Base-by-base conservation (phyloP, 1,140 invertebrate genomes). In the Harpegnathos saltator region DNA sequence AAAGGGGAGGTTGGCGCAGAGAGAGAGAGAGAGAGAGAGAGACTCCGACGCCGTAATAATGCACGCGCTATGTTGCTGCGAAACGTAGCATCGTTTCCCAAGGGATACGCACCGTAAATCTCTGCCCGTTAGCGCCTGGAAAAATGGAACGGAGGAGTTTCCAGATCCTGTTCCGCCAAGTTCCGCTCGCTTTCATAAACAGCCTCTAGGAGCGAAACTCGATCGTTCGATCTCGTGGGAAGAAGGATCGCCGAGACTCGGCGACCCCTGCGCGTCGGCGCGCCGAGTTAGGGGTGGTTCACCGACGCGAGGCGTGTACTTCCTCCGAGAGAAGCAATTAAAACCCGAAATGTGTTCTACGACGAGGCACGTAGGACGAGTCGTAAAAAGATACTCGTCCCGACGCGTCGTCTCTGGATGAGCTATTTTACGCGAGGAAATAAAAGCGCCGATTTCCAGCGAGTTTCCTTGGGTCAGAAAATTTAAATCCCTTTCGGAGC, bases 401-500 rank as follows among this genome's bases (percentile, higher is more conserved):
- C 22, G 52, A n/a, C 44, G 38, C 24, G 24, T 50, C 15, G 17
- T 12, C 54, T 52, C 48, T 26, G 50, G 77, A 85, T 26, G 19
- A 54, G 44, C 69, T 62, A 54, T 85, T 88, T 82, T 80, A 85
- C n/a, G 83, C 58, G 68, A 38, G 19, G 78, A 88, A 89, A 88
- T 88, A 88, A 89, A 89, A 85, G 50, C 80, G 68, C 26, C 54
- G 66, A 87, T 83, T 81, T 54, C 86, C 68, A 59, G 48, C 26
- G 74, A 71, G 78, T 88, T 88, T 89, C 52, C 86, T 52, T 14
- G 71, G 52, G 50, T 54, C 73, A 80, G 87, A 84, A 88, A 88
- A 89, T 89, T 89, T 85, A 89, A 89, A 85, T 85, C 87, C 80
- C 69, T 66, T 71, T 56, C 72, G 38, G 33, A 75, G 15, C 66